These are phyloP conservation scores for Loris lydekkerianus DNA, from an alignment of 2,797 vertebrate species.

Conservation along the genomic window DNA sequence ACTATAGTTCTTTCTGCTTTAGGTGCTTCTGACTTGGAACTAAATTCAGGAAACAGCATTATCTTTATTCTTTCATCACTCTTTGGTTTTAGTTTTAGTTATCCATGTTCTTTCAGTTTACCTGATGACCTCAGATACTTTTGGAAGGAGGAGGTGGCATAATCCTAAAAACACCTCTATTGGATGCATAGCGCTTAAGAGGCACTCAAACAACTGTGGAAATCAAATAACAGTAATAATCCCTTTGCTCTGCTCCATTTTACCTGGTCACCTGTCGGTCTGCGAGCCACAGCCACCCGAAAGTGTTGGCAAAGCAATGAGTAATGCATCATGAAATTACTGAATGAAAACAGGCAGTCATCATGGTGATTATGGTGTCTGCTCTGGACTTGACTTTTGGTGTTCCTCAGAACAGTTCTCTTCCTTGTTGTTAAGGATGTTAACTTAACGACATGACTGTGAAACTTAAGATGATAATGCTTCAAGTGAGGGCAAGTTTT, in stretches of 20 bases:
- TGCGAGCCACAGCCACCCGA: background rate
- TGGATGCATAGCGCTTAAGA: background rate
- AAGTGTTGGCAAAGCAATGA: background rate
- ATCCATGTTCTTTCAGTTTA: background rate
- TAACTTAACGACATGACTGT: background rate
- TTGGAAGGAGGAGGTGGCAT: background rate
- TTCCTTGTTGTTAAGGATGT: background rate
- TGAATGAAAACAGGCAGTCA: background rate
- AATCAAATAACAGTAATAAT: too few species aligned
- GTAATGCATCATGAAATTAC: background rate
- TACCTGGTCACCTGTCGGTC: background rate
- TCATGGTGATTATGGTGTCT: background rate
- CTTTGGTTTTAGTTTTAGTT: background rate
- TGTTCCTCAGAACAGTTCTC: slow-evolving; percentile 6
- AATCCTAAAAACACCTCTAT: background rate
- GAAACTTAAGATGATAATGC: background rate
- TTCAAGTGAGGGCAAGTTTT: background rate
- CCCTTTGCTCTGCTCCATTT: background rate
- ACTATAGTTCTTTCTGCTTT: background rate
- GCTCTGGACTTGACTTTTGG: background rate
- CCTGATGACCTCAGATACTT: background rate
- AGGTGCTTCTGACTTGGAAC: background rate
- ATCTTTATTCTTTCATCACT: background rate
- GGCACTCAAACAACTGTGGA: background rate
- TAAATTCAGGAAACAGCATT: background rate